A percentile compares a stretch with the other conserved stretches of the same genome.
These are phyloP conservation scores for Aulostomus chinensis DNA, from an alignment of 2,797 vertebrate genomes.

Conservation along the genomic window DNA sequence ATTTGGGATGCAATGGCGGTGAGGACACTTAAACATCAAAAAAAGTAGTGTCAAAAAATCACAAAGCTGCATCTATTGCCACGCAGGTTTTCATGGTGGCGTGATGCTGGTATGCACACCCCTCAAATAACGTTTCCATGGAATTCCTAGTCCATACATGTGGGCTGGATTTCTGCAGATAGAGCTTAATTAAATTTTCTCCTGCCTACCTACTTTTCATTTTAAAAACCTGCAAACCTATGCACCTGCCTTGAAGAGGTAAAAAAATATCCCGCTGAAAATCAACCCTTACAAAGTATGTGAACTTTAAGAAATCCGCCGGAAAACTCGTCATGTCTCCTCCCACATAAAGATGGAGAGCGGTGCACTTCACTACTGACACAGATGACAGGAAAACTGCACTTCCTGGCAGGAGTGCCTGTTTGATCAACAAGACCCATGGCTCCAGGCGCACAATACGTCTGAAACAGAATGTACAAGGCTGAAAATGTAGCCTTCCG, in stretches of 20 bases:
- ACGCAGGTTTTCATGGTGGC: not conserved
- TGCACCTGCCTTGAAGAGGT: slow-evolving; percentile 11
- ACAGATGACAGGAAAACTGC: too few species aligned
- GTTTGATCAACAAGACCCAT: too few species aligned
- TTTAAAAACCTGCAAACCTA: slow-evolving; percentile 27
- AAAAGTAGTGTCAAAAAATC: too few species aligned
- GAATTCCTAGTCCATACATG: slow-evolving; percentile 46
- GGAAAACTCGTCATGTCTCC: slow-evolving; percentile 19
- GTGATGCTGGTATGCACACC: slow-evolving; percentile 17
- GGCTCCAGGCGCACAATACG: too few species aligned
- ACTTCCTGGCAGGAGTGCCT: too few species aligned
- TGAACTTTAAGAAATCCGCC: too few species aligned
- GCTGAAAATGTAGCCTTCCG: too few species aligned
- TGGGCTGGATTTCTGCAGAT: slow-evolving; percentile 53
- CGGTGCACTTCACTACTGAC: slow-evolving; percentile 16
- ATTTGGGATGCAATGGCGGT: too few species aligned
- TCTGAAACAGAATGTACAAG: too few species aligned
- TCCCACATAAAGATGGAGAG: slow-evolving; percentile 27
- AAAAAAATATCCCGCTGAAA: slow-evolving; percentile 1
- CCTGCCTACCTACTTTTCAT: slow-evolving; percentile 49
- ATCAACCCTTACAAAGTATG: slow-evolving; percentile 3
- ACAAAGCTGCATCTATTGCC: too few species aligned
- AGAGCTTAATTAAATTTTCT: too few species aligned
- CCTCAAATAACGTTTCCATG: slow-evolving; percentile 49
- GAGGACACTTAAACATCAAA: too few species aligned